These are phyloP conservation scores for Apoda limacodes DNA, from an alignment of 2,888 invertebrate genomes.

Conservation along the genomic window DNA sequence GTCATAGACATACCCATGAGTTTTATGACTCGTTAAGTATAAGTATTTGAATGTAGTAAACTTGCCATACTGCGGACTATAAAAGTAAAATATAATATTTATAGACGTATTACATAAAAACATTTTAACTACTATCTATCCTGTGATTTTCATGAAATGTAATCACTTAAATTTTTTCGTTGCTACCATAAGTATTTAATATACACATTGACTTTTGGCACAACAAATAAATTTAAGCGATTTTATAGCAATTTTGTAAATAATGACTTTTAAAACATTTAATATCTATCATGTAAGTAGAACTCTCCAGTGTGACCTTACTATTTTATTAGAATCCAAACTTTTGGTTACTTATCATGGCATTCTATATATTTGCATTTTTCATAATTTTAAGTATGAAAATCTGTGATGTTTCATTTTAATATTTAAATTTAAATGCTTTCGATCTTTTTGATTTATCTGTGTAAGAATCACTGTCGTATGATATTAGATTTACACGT, in stretches of 20 bases:
- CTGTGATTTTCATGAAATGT: conserved; percentile 68
- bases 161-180: conserved; percentile 61
- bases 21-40: conserved; percentile 47
- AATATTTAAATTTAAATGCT: conserved; percentile 34
- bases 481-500: conserved; percentile 18
- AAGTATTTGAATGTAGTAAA: conserved; percentile 60
- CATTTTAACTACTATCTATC: conserved; percentile 66
- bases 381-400: conserved; percentile 44
- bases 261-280: conserved; percentile 39
- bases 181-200: conserved; percentile 44
- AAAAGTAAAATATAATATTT: conserved; percentile 40
- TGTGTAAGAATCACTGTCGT: conserved; percentile 35
- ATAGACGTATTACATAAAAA: conserved; percentile 47
- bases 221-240: too few species aligned
- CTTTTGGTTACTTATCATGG: conserved; percentile 36
- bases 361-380: conserved; percentile 31
- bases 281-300: conserved; percentile 38
- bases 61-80: conserved; percentile 67
- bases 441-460: conserved; percentile 21
- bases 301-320: conserved; percentile 65
- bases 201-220: conserved; percentile 26
- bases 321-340: conserved; percentile 34
- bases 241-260: conserved; percentile 47
- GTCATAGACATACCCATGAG: conserved; percentile 49
- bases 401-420: conserved; percentile 58